phyloP scores from a whole-genome alignment of 2,888 invertebrate genomes.

The Allophyes oxyacanthae region DNA sequence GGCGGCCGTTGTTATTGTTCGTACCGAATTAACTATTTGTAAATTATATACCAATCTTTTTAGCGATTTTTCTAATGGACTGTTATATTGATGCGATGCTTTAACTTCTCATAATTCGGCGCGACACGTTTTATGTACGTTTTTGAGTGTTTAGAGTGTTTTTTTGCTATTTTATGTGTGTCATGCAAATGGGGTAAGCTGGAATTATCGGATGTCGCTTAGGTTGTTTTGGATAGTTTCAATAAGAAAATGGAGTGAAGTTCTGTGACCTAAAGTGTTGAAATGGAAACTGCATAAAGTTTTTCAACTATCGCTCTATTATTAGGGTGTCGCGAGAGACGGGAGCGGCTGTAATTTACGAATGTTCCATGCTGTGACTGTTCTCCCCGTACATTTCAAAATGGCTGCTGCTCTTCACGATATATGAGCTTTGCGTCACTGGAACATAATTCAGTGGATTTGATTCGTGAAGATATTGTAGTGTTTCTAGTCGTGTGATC shows the following conservation, averaged over 20 bases:
- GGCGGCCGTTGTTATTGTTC: constrained; percentile 99
- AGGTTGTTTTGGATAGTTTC: constrained; percentile 89
- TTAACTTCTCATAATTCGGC: constrained; percentile 85
- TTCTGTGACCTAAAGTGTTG: constrained; percentile 82
- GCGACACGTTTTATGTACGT: constrained; percentile 86
- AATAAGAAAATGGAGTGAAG: constrained; percentile 85
- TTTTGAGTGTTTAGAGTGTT: constrained; percentile 88
- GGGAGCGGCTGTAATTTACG: constrained; percentile 81
- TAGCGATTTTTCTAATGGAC: constrained; percentile 90
- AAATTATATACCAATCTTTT: constrained; percentile 92
- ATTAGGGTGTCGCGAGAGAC: constrained; percentile 70
- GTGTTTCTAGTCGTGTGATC: constrained; percentile 80
- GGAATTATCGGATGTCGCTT: constrained; percentile 89
- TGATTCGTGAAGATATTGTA: constrained; percentile 78
- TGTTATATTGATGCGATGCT: constrained; percentile 87
- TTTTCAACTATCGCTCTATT: constrained; percentile 71
- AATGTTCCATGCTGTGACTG: constrained; percentile 90
- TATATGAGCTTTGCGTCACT: constrained; percentile 90
- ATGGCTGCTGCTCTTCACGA: constrained; percentile 90
- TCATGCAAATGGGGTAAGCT: constrained; percentile 93
- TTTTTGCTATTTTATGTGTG: constrained; percentile 91
- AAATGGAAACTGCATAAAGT: constrained; percentile 84
- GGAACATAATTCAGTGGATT: constrained; percentile 87
- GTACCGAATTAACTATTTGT: constrained; percentile 94
- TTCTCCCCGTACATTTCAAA: constrained; percentile 90